Evolutionary conservation across 2,797 vertebrate species (phyloP).

Genomic region (Clarias pachynema): DNA sequence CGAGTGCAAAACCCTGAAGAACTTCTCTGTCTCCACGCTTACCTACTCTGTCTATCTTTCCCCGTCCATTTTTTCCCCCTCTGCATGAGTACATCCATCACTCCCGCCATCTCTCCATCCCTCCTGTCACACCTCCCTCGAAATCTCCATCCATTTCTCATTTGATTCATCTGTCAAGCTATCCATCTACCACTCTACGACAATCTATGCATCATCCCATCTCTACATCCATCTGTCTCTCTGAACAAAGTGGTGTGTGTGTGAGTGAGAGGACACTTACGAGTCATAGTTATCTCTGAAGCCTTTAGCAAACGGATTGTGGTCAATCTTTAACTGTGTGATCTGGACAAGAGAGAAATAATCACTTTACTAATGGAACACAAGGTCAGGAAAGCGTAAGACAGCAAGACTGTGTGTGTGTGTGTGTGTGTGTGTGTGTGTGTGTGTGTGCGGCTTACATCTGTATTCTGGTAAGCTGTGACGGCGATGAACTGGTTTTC

Average conservation of each 20-base stretch:
- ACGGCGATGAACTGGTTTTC: slow-evolving; percentile 98
- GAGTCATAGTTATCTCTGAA: slow-evolving; percentile 99
- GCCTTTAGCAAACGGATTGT: slow-evolving; percentile 98
- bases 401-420: background rate
- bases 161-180: background rate
- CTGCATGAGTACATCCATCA: too few relatives aligned
- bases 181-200: background rate
- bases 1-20: background rate
- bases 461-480: slow-evolving; percentile 97
- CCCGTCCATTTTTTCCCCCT: too few relatives aligned
- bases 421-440: slow-evolving; percentile 1
- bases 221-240: background rate
- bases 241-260: background rate
- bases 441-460: slow-evolving; percentile 80
- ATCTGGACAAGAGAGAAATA: slow-evolving; percentile 77
- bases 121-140: too few relatives aligned
- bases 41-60: background rate
- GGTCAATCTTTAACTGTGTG: slow-evolving; percentile 98
- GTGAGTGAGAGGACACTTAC: slow-evolving; percentile 76
- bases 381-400: slow-evolving; percentile 21
- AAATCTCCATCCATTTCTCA: too few relatives aligned
- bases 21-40: background rate
- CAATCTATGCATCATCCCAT: background rate
- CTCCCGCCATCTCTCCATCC: too few relatives aligned
- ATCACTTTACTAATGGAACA: background rate